A percentile compares a stretch with the other conserved stretches of the same genome.
phyloP scores from a whole-genome alignment of 2,113 vertebrate species.

The Arvicanthis niloticus region DNA sequence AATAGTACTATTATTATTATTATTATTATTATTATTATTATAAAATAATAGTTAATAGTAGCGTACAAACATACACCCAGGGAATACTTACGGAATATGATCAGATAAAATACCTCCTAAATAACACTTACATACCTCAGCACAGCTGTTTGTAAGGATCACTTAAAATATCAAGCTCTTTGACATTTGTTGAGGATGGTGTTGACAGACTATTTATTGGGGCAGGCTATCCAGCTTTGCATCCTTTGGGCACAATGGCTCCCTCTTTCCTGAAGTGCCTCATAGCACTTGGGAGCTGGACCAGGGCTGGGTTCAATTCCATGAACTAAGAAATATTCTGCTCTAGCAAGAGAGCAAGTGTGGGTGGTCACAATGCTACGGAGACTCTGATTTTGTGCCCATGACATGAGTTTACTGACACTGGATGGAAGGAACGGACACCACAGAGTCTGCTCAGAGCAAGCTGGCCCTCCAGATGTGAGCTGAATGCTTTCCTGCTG shows the following conservation, averaged over 20 bases:
- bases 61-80: background rate
- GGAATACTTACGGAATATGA: slow-evolving; percentile 5
- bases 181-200: slow-evolving; percentile 61
- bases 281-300: background rate
- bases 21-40: too few relatives aligned
- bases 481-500: background rate
- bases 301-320: background rate
- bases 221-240: background rate
- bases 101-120: background rate
- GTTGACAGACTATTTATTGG: slow-evolving; percentile 22
- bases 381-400: background rate
- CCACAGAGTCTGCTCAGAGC: background rate
- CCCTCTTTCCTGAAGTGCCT: slow-evolving; percentile 41
- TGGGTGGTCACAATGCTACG: background rate
- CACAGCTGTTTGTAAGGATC: background rate
- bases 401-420: background rate
- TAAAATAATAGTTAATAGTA: background rate
- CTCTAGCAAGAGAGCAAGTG: background rate
- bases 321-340: slow-evolving; percentile 18
- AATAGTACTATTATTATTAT: too few relatives aligned
- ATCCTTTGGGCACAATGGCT: slow-evolving; percentile 38
- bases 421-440: background rate
- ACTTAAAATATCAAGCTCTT: slow-evolving; percentile 49
- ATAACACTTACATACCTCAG: background rate
- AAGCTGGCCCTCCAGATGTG: background rate